Percentiles rank a stretch among this genome's conserved stretches.
Conservation (phyloP, 2,113 vertebrate species). For the Cryptomyrus ogoouensis region DNA sequence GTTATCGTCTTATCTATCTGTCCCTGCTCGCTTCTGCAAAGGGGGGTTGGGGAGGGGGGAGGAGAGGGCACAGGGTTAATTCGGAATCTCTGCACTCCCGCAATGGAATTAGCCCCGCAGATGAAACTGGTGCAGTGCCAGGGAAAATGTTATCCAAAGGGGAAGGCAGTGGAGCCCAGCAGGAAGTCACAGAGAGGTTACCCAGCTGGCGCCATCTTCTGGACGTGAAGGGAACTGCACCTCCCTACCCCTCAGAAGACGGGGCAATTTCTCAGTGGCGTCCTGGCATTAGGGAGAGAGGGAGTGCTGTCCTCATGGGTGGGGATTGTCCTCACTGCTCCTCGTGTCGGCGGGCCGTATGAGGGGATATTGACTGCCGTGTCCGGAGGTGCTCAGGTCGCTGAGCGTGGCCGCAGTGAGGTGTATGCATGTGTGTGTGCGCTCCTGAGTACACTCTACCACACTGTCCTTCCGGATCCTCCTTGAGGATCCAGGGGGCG, state of each 20-base stretch:
- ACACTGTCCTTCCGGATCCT: neutral
- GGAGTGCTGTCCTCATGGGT: neutral
- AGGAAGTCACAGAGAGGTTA: constrained; percentile 38
- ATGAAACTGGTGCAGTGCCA: constrained; percentile 40
- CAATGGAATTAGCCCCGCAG: constrained; percentile 43
- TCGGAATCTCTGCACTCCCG: constrained; percentile 45
- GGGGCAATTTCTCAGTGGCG: neutral
- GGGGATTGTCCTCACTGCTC: neutral
- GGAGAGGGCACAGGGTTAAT: constrained; percentile 30
- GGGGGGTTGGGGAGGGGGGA: constrained; percentile 20
- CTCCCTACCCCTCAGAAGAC: constrained; percentile 8
- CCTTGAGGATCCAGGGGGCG: neutral
- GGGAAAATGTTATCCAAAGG: constrained; percentile 33
- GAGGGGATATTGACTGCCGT: neutral
- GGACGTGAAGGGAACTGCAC: constrained; percentile 45
- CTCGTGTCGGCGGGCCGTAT: neutral
- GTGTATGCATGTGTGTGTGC: too few species aligned
- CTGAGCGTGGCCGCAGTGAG: neutral
- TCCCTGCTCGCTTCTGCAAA: constrained; percentile 16
- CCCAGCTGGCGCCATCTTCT: constrained; percentile 61
- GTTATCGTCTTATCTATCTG: constrained; percentile 21
- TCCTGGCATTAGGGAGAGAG: neutral
- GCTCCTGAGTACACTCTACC: neutral
- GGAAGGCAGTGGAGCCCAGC: constrained; percentile 18
- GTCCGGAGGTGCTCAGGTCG: neutral